These are phyloP conservation scores for Aleiodes testaceus DNA, from an alignment of 2,888 invertebrate species.

Conservation along the genomic window DNA sequence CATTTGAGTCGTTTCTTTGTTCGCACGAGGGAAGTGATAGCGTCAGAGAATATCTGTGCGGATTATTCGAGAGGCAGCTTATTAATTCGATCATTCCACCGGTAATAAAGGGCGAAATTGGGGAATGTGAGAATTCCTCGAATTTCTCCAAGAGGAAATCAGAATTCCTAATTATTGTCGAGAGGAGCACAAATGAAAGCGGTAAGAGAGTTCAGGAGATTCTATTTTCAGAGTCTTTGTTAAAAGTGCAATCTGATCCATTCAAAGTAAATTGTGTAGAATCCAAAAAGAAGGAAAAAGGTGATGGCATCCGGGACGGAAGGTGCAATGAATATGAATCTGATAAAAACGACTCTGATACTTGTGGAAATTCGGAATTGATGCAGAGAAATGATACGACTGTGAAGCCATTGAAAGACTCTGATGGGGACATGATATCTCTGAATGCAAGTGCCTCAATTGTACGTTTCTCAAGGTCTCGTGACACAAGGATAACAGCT, in stretches of 20 bases:
- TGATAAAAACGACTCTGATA: no score
- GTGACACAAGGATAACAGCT: background rate
- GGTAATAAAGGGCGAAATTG: background rate
- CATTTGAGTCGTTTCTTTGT: constrained; percentile 36
- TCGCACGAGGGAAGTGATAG: background rate
- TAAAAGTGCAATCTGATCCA: no score
- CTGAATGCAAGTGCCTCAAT: background rate
- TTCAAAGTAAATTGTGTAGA: no score
- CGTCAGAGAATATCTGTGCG: background rate
- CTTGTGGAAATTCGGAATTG: no score
- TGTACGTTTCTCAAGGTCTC: background rate
- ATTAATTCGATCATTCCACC: constrained; percentile 16
- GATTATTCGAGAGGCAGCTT: background rate
- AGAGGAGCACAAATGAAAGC: background rate
- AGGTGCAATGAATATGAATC: no score
- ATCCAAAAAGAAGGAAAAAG: no score
- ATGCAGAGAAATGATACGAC: no score
- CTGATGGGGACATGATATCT: no score
- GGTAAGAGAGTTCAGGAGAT: no score
- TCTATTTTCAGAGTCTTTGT: no score
- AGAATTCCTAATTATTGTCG: background rate
- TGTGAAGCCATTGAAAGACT: no score
- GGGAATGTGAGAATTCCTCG: background rate
- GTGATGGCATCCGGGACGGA: no score
- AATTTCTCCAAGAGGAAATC: background rate